Evolutionary conservation across 2,797 vertebrate species (phyloP).

Genomic region (Sebastolobus altivelis): DNA sequence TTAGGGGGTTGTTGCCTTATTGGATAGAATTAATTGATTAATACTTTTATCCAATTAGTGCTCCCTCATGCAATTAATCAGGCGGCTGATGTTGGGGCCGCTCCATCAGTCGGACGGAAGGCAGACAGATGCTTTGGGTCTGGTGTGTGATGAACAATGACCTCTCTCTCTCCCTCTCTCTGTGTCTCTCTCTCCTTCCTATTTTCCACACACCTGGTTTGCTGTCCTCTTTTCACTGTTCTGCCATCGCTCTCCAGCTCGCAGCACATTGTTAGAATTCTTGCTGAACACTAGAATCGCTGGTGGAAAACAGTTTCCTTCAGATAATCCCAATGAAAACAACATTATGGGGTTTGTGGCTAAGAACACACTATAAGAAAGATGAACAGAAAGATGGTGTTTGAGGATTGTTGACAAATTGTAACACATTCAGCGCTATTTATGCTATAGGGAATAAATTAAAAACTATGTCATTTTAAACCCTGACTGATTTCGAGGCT

Average conservation of each 20-base stretch:
- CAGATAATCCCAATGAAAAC: slow-evolving; percentile 40
- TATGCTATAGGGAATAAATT: not conserved
- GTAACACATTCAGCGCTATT: not conserved
- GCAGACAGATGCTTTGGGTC: slow-evolving; percentile 77
- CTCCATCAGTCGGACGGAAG: slow-evolving; percentile 71
- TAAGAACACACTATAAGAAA: not conserved
- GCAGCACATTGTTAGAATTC: slow-evolving; percentile 56
- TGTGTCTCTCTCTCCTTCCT: slow-evolving; percentile 23
- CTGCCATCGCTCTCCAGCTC: slow-evolving; percentile 53
- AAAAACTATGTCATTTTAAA: not conserved
- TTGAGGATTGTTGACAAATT: not conserved
- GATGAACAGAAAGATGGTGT: not conserved
- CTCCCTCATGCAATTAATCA: slow-evolving; percentile 88
- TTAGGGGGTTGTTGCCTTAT: slow-evolving; percentile 82
- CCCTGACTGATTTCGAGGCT: not conserved
- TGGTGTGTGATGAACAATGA: slow-evolving; percentile 77
- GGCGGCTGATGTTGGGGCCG: slow-evolving; percentile 75
- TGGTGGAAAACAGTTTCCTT: slow-evolving; percentile 42
- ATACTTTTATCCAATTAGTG: slow-evolving; percentile 89
- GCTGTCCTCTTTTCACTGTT: slow-evolving; percentile 39
- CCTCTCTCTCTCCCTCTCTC: slow-evolving; percentile 36
- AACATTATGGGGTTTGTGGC: slow-evolving; percentile 17
- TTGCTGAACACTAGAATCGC: slow-evolving; percentile 63
- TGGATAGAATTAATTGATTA: slow-evolving; percentile 87
- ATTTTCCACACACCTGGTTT: slow-evolving; percentile 67